Evolutionary conservation across 1,140 invertebrate species (phyloP).

Genomic region (Hydropsyche tenuis): DNA sequence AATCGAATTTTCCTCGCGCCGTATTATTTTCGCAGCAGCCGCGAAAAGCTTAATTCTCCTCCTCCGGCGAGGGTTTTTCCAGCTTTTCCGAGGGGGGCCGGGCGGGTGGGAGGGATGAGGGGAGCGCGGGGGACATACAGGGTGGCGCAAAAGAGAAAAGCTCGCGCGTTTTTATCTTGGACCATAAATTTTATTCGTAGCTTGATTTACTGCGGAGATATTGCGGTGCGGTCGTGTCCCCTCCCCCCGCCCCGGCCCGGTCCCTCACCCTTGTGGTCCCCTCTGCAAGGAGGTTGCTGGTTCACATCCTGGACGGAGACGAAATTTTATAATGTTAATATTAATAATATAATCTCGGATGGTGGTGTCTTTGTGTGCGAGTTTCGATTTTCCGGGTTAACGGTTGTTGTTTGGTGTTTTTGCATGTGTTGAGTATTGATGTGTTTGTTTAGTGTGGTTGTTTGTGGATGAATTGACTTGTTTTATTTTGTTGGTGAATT

Average conservation of each 20-base stretch:
- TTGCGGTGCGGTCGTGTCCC: conserved; percentile 61
- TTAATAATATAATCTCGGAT: no score
- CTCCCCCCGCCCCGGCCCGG: conserved; percentile 46
- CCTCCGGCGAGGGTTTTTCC: conserved; percentile 22
- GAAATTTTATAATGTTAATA: conserved; percentile 29
- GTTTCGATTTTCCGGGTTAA: no score
- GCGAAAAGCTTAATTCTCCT: conserved; percentile 12
- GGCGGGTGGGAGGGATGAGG: background rate
- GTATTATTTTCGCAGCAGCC: background rate
- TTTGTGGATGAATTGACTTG: no score
- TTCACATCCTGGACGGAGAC: conserved; percentile 25
- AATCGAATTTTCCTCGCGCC: background rate
- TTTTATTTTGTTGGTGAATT: no score
- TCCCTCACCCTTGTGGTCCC: background rate
- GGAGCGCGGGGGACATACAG: background rate
- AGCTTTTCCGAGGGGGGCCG: conserved; percentile 5
- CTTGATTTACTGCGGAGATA: conserved; percentile 67
- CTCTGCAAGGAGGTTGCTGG: conserved; percentile 28
- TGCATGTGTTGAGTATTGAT: background rate
- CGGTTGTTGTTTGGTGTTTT: background rate
- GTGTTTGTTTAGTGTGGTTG: no score
- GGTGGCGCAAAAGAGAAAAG: conserved; percentile 63
- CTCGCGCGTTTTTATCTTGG: conserved; percentile 66
- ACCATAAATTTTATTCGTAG: conserved; percentile 67
- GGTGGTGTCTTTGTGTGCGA: no score